A percentile compares a stretch with the other conserved stretches of the same genome.
Evolutionary conservation across 2,797 vertebrate species (phyloP).

Genomic region (Chrysocyon brachyurus): DNA sequence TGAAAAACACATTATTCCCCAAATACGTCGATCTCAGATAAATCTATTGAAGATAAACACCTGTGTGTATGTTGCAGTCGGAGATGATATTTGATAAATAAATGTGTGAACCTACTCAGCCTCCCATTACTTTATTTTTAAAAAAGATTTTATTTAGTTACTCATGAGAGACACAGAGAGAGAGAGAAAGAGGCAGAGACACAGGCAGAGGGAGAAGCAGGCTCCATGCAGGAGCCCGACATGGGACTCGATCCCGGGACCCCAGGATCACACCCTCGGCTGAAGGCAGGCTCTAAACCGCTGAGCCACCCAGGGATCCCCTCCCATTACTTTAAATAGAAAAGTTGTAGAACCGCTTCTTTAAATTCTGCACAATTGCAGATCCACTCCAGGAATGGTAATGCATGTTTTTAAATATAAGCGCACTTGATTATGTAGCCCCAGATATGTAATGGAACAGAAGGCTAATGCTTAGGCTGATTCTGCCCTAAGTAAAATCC

Average conservation of each 20-base stretch:
- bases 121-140: neutral
- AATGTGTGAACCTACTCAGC: neutral
- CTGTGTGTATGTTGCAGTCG: neutral
- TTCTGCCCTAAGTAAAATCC: constrained; percentile 52
- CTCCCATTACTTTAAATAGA: constrained; percentile 20
- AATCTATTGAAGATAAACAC: neutral
- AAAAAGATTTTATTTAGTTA: too few species aligned
- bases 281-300: too few species aligned
- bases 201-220: too few species aligned
- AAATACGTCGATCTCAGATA: neutral
- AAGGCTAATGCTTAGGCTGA: constrained; percentile 63
- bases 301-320: neutral
- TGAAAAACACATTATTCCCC: neutral
- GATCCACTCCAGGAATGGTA: constrained; percentile 60
- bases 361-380: constrained; percentile 5
- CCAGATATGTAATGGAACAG: constrained; percentile 63
- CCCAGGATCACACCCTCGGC: too few species aligned
- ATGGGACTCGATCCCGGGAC: too few species aligned
- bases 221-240: too few species aligned
- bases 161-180: too few species aligned
- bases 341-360: constrained; percentile 28
- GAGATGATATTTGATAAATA: constrained; percentile 9
- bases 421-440: constrained; percentile 7
- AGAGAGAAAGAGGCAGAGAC: too few species aligned
- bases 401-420: constrained; percentile 64